These are phyloP conservation scores for Geopemphigus sp. DNA, from an alignment of 1,140 invertebrate genomes.

Conservation along the genomic window DNA sequence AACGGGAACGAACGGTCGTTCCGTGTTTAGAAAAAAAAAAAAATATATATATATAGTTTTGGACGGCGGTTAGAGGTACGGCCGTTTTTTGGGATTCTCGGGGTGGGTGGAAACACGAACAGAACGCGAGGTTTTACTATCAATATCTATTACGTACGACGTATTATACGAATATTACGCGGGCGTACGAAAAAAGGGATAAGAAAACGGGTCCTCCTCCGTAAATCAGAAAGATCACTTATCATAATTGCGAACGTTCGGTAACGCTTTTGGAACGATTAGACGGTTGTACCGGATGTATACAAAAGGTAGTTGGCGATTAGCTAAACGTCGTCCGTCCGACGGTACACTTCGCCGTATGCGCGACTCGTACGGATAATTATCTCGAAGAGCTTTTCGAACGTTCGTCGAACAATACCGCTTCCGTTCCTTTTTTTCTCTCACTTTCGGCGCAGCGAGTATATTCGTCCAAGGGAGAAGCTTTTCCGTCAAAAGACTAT, in stretches of 20 bases:
- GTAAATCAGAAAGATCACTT: neutral
- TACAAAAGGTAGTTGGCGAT: neutral
- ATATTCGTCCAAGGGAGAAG: neutral
- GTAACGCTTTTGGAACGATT: neutral
- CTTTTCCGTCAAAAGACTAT: constrained; percentile 3
- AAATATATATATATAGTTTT: no score
- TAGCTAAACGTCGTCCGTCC: neutral
- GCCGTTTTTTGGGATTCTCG: no score
- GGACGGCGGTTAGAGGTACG: no score
- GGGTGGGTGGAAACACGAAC: no score
- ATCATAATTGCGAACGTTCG: neutral
- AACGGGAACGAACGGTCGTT: no score
- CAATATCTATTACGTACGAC: neutral
- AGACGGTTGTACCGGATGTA: neutral
- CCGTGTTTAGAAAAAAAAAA: no score
- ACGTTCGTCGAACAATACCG: constrained; percentile 13
- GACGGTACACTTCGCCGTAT: neutral
- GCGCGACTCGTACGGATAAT: neutral
- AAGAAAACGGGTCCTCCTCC: no score
- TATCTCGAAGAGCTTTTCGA: constrained; percentile 5
- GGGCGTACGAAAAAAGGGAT: no score
- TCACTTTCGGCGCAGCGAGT: neutral
- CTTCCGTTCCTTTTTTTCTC: constrained; percentile 5
- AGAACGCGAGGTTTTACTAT: neutral
- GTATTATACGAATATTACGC: neutral